These are phyloP conservation scores for Xestia ashworthii DNA, from an alignment of 2,888 invertebrate species.

Conservation along the genomic window DNA sequence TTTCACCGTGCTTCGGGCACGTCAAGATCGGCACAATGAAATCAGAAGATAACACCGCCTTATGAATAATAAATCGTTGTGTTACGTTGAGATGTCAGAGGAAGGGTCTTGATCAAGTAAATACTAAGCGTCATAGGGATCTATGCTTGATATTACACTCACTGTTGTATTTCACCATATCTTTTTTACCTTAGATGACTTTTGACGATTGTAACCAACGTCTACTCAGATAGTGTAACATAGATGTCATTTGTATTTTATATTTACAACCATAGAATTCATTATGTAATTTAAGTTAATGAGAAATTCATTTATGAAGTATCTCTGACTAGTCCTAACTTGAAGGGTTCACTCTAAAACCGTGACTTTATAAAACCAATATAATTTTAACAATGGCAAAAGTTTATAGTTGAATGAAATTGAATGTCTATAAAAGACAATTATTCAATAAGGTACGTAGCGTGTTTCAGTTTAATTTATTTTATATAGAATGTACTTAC, in stretches of 20 bases:
- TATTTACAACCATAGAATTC: not conserved
- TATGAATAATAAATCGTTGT: slow-evolving; percentile 2
- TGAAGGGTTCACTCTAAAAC: not conserved
- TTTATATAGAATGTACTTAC: slow-evolving; percentile 63
- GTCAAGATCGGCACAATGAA: slow-evolving; percentile 22
- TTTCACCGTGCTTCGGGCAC: not conserved
- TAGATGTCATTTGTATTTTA: not conserved
- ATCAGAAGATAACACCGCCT: slow-evolving; percentile 11
- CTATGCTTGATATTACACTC: slow-evolving; percentile 4
- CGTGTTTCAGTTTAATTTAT: slow-evolving; percentile 75
- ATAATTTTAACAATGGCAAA: slow-evolving; percentile 29
- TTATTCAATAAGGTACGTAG: slow-evolving; percentile 64
- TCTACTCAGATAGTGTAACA: not conserved
- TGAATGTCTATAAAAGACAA: slow-evolving; percentile 35
- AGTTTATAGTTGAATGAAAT: slow-evolving; percentile 7
- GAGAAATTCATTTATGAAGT: slow-evolving; percentile 10
- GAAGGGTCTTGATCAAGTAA: not conserved
- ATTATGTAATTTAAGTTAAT: not conserved
- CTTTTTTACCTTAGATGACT: slow-evolving; percentile 28
- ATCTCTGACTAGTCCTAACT: not conserved
- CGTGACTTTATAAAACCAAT: slow-evolving; percentile 26
- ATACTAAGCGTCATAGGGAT: not conserved
- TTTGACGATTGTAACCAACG: slow-evolving; percentile 1
- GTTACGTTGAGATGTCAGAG: not conserved
- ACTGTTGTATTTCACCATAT: slow-evolving; percentile 30